Conservation (phyloP, 2,888 invertebrate species). For the Watsonalla cultraria region DNA sequence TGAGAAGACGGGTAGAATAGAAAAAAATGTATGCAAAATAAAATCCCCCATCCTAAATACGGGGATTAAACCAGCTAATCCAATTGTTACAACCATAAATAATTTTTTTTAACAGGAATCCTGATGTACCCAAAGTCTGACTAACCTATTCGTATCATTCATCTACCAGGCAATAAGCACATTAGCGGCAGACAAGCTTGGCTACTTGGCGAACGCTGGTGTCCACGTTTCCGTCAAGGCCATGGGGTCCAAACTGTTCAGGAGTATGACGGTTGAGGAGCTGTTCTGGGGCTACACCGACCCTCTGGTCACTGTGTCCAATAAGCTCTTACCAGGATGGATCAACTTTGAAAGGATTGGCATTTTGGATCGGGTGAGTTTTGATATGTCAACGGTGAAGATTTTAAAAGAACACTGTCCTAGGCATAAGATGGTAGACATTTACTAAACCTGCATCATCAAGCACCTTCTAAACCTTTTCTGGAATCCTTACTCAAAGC, state of each 20-base stretch:
- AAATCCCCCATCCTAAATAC: too few relatives aligned
- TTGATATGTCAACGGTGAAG: too few relatives aligned
- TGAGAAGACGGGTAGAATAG: too few relatives aligned
- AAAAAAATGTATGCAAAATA: too few relatives aligned
- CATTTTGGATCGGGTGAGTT: constrained; percentile 86
- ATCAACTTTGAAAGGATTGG: constrained; percentile 90
- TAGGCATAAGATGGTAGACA: not conserved
- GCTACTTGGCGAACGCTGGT: constrained; percentile 80
- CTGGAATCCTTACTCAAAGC: too few relatives aligned
- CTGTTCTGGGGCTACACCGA: constrained; percentile 93
- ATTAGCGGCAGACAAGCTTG: constrained; percentile 53
- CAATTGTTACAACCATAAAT: too few relatives aligned
- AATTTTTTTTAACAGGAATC: too few relatives aligned
- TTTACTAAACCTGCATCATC: not conserved
- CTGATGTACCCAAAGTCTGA: too few relatives aligned
- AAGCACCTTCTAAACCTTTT: too few relatives aligned
- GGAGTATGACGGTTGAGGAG: constrained; percentile 82
- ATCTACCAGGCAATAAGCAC: constrained; percentile 61
- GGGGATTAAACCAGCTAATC: too few relatives aligned
- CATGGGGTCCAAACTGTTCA: constrained; percentile 83
- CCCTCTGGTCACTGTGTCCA: constrained; percentile 84
- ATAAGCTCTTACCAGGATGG: constrained; percentile 85
- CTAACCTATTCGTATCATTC: too few relatives aligned
- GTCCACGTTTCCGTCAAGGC: constrained; percentile 80
- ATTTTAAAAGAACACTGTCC: too few relatives aligned